A percentile compares a stretch with the other conserved stretches of the same genome.
Conservation (phyloP, 2,113 vertebrate species). For the Pardalotus punctatus region DNA sequence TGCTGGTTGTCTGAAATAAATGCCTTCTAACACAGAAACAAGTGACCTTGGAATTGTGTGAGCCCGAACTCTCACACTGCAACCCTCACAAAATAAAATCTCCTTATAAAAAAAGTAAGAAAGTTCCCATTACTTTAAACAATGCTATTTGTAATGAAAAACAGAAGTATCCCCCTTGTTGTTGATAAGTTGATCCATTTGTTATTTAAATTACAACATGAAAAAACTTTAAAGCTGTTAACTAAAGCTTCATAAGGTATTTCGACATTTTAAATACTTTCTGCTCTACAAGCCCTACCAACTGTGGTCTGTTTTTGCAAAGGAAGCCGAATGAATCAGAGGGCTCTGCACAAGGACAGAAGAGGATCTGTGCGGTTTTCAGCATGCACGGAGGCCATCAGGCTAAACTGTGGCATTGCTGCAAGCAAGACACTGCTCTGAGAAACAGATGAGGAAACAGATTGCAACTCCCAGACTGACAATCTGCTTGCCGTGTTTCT, state of each 20-base stretch:
- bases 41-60: not conserved
- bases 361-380: not conserved
- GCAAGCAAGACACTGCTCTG: slow-evolving; percentile 34
- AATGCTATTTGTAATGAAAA: not conserved
- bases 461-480: slow-evolving; percentile 46
- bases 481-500: slow-evolving; percentile 49
- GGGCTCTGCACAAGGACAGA: not conserved
- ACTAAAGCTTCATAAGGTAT: not conserved
- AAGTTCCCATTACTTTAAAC: not conserved
- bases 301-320: not conserved
- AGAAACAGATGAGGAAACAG: slow-evolving; percentile 64
- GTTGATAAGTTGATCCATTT: not conserved
- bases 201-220: not conserved
- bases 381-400: not conserved
- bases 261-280: not conserved
- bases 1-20: not conserved
- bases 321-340: not conserved
- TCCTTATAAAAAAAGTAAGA: not conserved
- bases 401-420: slow-evolving; percentile 42
- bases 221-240: not conserved
- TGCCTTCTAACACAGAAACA: not conserved
- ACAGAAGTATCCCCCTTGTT: not conserved
- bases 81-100: not conserved
- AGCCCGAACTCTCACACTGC: not conserved
- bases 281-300: not conserved